Conservation (phyloP, 92 coral and sea anemone species). For the Epizoanthus rinbou region DNA sequence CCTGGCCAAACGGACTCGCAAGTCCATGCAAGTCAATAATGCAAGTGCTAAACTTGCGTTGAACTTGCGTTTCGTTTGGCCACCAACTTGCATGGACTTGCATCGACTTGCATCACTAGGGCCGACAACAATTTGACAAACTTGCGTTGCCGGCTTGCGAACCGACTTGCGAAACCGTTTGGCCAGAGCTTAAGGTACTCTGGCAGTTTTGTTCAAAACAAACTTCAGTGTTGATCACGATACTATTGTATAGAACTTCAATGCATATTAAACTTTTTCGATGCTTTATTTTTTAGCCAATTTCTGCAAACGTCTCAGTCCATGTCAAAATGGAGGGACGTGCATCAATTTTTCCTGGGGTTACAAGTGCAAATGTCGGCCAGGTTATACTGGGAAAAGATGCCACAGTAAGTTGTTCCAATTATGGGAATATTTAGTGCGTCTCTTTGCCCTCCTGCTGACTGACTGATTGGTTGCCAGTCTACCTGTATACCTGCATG, state of each 20-base stretch:
- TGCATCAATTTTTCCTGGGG: conserved; percentile 9
- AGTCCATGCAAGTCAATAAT: too few relatives aligned
- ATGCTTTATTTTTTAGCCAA: background rate
- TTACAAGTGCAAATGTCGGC: background rate
- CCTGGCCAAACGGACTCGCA: too few relatives aligned
- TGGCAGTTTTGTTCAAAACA: background rate
- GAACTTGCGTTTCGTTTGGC: too few relatives aligned
- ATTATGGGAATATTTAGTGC: background rate
- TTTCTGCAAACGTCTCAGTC: conserved; percentile 14
- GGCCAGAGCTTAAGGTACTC: too few relatives aligned
- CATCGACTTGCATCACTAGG: too few relatives aligned
- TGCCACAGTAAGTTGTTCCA: background rate
- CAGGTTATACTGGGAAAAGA: conserved; percentile 8
- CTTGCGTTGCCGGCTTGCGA: too few relatives aligned
- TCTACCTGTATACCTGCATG: background rate
- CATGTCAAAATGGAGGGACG: conserved; percentile 14
- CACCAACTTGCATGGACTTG: too few relatives aligned
- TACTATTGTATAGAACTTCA: background rate
- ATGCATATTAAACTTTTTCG: background rate
- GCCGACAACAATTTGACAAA: too few relatives aligned
- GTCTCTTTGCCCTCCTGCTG: background rate
- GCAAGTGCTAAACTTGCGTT: too few relatives aligned
- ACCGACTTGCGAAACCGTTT: too few relatives aligned
- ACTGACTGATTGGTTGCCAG: background rate
- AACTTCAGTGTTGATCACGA: background rate